Conservation (phyloP, 2,797 vertebrate species). For the Enteromius anoplus region DNA sequence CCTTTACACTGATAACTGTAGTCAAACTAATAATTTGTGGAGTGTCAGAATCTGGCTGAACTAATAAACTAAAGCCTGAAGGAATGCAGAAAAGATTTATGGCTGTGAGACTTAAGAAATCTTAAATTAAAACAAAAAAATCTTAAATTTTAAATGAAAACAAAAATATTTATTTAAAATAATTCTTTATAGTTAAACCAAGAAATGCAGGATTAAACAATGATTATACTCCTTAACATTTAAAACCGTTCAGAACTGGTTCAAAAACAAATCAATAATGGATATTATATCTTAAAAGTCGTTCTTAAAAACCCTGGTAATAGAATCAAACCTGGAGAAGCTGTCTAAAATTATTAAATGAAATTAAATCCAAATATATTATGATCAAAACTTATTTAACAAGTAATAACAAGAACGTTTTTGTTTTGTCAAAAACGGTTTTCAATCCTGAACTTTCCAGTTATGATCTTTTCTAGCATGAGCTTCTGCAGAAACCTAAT, state of each 20-base stretch:
- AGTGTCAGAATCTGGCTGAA: background rate
- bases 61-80: background rate
- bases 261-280: background rate
- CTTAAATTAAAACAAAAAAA: background rate
- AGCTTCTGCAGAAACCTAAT: constrained; percentile 33
- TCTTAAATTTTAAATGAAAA: background rate
- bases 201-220: background rate
- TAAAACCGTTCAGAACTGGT: background rate
- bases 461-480: constrained; percentile 11
- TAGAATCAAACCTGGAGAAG: background rate
- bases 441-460: background rate
- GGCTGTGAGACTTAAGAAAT: background rate
- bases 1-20: constrained; percentile 19
- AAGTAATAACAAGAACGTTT: background rate
- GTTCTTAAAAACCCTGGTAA: background rate
- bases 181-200: constrained; percentile 7
- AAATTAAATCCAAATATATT: background rate
- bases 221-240: background rate
- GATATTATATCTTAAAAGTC: background rate
- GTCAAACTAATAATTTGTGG: constrained; percentile 21
- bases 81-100: constrained; percentile 5
- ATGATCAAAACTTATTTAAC: background rate
- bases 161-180: background rate
- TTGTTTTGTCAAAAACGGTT: background rate
- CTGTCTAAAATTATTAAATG: background rate